phyloP scores from a whole-genome alignment of 1,140 invertebrate genomes.

The Oreohelix idahoensis region DNA sequence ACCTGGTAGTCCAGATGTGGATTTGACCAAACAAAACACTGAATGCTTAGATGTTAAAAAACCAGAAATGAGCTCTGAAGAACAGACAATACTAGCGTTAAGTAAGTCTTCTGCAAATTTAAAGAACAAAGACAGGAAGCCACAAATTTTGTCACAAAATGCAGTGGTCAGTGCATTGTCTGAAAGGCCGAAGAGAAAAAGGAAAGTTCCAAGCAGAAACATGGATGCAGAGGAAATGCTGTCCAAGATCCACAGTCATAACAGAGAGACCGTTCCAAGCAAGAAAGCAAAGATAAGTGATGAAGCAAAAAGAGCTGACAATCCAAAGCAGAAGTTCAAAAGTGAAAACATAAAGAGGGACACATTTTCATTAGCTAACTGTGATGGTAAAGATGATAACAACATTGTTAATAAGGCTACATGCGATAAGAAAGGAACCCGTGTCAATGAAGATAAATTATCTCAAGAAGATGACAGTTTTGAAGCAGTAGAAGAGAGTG shows the following conservation, averaged over 20 bases:
- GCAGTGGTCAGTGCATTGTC: constrained; percentile 19
- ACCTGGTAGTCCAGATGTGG: background rate
- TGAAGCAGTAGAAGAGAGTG: constrained; percentile 4
- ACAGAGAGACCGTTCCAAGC: background rate
- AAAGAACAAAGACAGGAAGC: constrained; percentile 9
- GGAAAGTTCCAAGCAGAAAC: constrained; percentile 31
- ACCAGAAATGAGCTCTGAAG: background rate
- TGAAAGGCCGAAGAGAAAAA: constrained; percentile 35
- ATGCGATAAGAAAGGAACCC: background rate
- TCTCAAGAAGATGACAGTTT: background rate
- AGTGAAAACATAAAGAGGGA: background rate
- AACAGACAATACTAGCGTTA: background rate
- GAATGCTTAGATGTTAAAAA: background rate
- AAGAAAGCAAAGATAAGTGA: background rate
- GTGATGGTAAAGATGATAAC: background rate
- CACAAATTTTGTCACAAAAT: background rate
- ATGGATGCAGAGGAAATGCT: constrained; percentile 31
- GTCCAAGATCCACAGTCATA: constrained; percentile 16
- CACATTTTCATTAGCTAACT: background rate
- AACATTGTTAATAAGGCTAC: background rate
- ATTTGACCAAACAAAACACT: background rate
- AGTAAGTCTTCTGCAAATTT: background rate
- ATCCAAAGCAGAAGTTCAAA: background rate
- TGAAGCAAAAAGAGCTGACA: background rate
- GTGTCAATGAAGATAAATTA: background rate